Evolutionary conservation across 2,113 vertebrate genomes (phyloP), one percentile per base, ranked within the genome.

Genomic region (Capreolus pygargus): DNA sequence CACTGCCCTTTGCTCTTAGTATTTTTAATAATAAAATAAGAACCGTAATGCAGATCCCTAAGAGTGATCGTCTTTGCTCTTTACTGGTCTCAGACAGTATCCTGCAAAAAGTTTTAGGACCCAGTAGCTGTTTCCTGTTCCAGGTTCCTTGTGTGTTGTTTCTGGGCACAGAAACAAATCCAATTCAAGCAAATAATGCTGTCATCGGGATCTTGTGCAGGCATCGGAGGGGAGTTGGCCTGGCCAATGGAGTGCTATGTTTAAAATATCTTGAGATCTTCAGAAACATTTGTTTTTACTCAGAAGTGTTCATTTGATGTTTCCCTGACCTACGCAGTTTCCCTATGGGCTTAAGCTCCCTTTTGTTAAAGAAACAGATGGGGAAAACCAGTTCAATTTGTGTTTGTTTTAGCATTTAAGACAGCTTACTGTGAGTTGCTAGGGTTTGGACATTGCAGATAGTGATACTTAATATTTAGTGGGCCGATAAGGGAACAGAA

Each of bases 201-300:
- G 97, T 98, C 97, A 98, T 94, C 83, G 1, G 93, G 98, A 97
- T 97, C 95, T 47, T 98, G 91, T 97, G 96, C 97, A 98, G 97
- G 89, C 97, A 0, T 78, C 19, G 19, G 95, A 87, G 30, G 28
- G 60, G 47, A 79, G 61, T 5, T 50, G 15, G 94, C 83, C 84
- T 82, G 93, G 96, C 96, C 95, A 84, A 82, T 91, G 87, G 95
- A 84, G 52, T 52, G 70, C 79, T 96, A 3, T 95, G 95, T 97
- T 96, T 97, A 91, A 97, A 97, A 95, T 98, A 91, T 96, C 98
- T 97, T 93, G 94, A 85, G 33, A 97, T 97, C 94, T 97, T 98
- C 93, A 89, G 97, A 81, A 97, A 98, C 97, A 96, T 97, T 98
- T 98, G 96, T 98, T 98, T 98, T 98, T 97, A 76, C 98, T 98